Base-by-base conservation (phyloP, 2,888 invertebrate species). In the Drosophila prostipennis region DNA sequence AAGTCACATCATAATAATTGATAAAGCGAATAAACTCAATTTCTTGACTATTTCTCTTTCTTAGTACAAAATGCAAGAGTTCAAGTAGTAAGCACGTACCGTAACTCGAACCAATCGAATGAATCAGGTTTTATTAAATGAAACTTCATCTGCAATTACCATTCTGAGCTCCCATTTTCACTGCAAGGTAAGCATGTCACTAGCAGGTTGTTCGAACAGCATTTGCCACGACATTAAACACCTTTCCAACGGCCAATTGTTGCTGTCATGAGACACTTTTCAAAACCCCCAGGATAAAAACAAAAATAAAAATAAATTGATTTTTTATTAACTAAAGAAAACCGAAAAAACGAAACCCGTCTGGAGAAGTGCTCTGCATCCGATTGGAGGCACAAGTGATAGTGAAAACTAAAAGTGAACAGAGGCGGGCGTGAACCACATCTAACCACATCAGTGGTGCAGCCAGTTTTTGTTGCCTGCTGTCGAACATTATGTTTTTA, bases 191-290 rank as follows among this genome's bases (percentile, higher is more conserved):
- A 32, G 45, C 52, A 39, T 52, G 61, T 29, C 67, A n/a, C 65
- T 49, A 14, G n/a, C 61, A 42, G 42, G 42, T 40, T 26, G 34
- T 45, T 36, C 34, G 29, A 60, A 64, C 67, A 67, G 65, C 68
- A 68, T 67, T 78, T 78, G 49, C 6, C 29, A 72, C 39, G 43
- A 36, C 36, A 68, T 32, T 37, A 61, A 72, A 87, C 81, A 77
- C 87, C 85, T 81, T 81, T 81, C 87, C 64, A 87, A 78, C 68
- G 61, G 34, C 39, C 65, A 78, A 84, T 78, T 83, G 76, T 76
- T 55, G 32, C 37, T 54, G 70, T 42, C 60, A 49, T 63, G 77
- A 54, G 83, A 80, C 79, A 81, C 39, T 73, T 79, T 69, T 54
- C 51, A 65, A 73, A 55, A 46, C 58, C 48, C 51, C 43, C 61